Evolutionary conservation across 2,113 vertebrate genomes (phyloP), one percentile per base, ranked within the genome.

Genomic region (Rostratula benghalensis): DNA sequence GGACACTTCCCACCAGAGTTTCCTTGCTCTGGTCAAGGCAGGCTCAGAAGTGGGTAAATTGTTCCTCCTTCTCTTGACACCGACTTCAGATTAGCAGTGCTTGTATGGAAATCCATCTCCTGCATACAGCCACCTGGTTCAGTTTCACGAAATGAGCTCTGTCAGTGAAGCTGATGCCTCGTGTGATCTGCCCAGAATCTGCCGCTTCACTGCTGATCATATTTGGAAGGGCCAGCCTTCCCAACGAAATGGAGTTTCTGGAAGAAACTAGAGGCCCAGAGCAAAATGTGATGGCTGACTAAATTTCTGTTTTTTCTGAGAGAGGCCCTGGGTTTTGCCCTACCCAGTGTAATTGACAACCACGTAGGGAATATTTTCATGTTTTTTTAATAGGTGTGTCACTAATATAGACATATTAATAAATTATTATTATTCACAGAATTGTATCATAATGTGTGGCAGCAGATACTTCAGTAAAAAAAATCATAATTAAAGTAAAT

Each of bases 401-500:
- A 53, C 27, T 56, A 57, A 60, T 69, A n/a, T 2, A 83, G 9
- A 3, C 33, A 4, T 43, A 25, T 64, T 50, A 71, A 35, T 21
- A 95, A 91, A 37, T 27, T n/a, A 24, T 57, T 82, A 84, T 74
- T 78, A 59, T 78, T 89, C 61, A 37, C 35, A 65, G 11, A 84
- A 73, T 87, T 71, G 3, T 41, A 28, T 25, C 0, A 0, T 87
- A 83, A 92, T 50, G n/a, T 28, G 16, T 37, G 37, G 61, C 22
- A 76, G 39, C 37, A 41, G 1, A 4, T 71, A 56, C 15, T 75
- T 92, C 41, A 71, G 31, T 74, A 12, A 67, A 71, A 71, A 89
- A 86, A 85, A 88, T 31, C 17, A 46, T 64, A 28, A 84, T 71
- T 89, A 22, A 85, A 86, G n/a, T 76, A 54, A 74, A 86, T 80